phyloP scores from a whole-genome alignment of 1,140 invertebrate species.

The Rhagoletis zephyria region DNA sequence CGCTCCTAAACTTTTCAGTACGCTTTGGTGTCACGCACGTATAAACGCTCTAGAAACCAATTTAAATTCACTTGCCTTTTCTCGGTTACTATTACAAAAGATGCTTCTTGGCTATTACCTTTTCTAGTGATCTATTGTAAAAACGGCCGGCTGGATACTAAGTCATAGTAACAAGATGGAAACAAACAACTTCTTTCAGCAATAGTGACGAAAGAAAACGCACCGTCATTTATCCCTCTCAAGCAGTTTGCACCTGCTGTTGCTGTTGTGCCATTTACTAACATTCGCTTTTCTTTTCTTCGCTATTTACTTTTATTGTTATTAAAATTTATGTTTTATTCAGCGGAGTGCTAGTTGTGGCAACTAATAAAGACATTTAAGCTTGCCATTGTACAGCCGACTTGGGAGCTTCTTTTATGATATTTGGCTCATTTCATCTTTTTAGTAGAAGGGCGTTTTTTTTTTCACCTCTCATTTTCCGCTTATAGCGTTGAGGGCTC shows the following conservation, averaged over 20 bases:
- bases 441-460: background rate
- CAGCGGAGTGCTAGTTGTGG: background rate
- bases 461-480: background rate
- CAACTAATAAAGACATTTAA: background rate
- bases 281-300: background rate
- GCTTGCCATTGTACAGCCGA: background rate
- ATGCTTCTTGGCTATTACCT: too few relatives aligned
- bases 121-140: too few relatives aligned
- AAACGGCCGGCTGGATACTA: background rate
- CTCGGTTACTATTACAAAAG: too few relatives aligned
- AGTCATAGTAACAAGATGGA: background rate
- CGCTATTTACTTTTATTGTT: conserved; percentile 25
- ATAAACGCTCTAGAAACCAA: too few relatives aligned
- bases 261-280: background rate
- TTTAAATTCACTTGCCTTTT: too few relatives aligned
- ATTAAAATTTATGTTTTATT: background rate
- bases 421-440: background rate
- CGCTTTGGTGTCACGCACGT: too few relatives aligned
- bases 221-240: background rate
- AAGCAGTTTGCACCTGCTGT: background rate
- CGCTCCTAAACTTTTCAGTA: too few relatives aligned
- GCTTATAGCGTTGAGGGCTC: background rate
- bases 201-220: background rate
- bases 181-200: background rate
- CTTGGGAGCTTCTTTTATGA: background rate